Evolutionary conservation across 2,888 invertebrate genomes (phyloP).

Genomic region (Arctia plantaginis): DNA sequence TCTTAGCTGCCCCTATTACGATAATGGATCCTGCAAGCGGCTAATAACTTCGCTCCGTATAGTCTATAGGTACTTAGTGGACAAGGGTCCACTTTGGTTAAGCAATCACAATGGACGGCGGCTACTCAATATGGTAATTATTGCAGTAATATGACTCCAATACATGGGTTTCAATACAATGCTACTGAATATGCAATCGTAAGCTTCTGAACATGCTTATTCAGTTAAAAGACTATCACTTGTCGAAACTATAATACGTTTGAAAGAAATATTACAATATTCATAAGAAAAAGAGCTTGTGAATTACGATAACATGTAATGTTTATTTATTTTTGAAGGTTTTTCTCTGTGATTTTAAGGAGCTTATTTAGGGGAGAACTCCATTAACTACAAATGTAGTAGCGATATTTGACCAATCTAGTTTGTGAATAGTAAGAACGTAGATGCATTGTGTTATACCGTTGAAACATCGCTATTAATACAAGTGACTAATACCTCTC

Average conservation of each 20-base stretch:
- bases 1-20: conserved; percentile 69
- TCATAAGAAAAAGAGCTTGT: not conserved
- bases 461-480: conserved; percentile 26
- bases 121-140: conserved; percentile 45
- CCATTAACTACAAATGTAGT: not conserved
- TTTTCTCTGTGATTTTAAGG: not conserved
- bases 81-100: conserved; percentile 22
- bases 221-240: not conserved
- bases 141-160: conserved; percentile 29
- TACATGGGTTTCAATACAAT: conserved; percentile 6
- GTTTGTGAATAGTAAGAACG: not conserved
- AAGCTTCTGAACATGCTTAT: not conserved
- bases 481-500: conserved; percentile 26
- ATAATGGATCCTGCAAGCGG: conserved; percentile 54
- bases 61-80: conserved; percentile 4
- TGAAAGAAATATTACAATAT: not conserved
- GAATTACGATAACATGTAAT: not conserved
- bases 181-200: conserved; percentile 28
- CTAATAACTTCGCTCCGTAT: conserved; percentile 2
- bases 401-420: not conserved
- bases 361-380: not conserved
- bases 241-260: not conserved
- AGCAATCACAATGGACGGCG: conserved; percentile 33
- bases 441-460: not conserved
- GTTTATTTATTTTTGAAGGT: not conserved